phyloP scores from a whole-genome alignment of 2,797 vertebrate species.

The Helostoma temminkii region DNA sequence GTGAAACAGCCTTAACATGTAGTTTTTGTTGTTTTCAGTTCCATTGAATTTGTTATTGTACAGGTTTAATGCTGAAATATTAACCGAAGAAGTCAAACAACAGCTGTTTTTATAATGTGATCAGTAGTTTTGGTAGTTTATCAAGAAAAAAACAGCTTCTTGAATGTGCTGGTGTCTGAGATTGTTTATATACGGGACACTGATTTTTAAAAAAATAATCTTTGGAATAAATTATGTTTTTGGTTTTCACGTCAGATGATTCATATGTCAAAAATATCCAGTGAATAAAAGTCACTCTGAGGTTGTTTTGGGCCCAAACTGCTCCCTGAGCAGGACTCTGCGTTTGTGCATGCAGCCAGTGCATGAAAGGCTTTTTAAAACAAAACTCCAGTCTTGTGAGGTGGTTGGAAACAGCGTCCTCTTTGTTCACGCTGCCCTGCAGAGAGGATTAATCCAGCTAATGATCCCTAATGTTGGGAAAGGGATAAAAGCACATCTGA shows the following conservation, averaged over 20 bases:
- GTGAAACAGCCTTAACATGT: neutral
- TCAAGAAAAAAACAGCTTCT: neutral
- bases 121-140: neutral
- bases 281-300: neutral
- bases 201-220: neutral
- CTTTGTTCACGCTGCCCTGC: conserved; percentile 73
- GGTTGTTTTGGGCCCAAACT: neutral
- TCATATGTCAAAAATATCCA: neutral
- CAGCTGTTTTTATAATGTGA: neutral
- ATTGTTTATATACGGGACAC: neutral
- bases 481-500: conserved; percentile 66
- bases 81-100: too few relatives aligned
- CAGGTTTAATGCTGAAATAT: neutral
- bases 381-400: conserved; percentile 79
- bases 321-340: neutral
- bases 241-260: neutral
- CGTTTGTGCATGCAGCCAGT: conserved; percentile 28
- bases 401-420: conserved; percentile 76
- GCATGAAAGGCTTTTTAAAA: conserved; percentile 44
- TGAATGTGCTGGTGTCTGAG: neutral
- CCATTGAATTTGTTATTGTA: neutral
- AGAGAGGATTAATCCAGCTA: conserved; percentile 76
- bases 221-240: neutral
- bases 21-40: neutral
- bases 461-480: conserved; percentile 73